Conservation (phyloP, 64 coral and sea anemone species). For the Montipora sp. region DNA sequence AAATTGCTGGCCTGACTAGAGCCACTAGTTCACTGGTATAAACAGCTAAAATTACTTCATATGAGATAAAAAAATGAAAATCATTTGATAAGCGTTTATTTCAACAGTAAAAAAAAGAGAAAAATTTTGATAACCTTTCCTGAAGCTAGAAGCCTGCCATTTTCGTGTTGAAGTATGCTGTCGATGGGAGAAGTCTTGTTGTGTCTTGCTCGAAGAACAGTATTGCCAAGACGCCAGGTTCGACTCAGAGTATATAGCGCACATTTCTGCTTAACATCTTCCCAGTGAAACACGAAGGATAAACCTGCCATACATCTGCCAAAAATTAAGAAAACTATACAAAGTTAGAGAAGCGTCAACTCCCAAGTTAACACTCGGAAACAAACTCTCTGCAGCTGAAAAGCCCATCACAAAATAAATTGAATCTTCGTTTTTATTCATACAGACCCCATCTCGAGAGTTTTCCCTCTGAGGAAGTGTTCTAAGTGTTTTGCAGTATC, state of each 20-base stretch:
- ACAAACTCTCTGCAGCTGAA: neutral
- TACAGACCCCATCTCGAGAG: slow-evolving; percentile 76
- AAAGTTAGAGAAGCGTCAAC: neutral
- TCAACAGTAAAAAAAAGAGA: neutral
- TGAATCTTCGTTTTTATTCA: neutral
- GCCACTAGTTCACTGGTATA: too few species aligned
- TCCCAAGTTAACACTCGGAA: neutral
- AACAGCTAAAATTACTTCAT: too few species aligned
- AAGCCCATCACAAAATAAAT: too few species aligned
- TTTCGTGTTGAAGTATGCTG: slow-evolving; percentile 74
- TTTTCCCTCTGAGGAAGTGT: slow-evolving; percentile 66
- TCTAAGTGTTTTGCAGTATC: slow-evolving; percentile 75
- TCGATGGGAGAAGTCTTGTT: slow-evolving; percentile 73
- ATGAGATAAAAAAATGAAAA: too few species aligned
- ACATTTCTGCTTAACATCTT: slow-evolving; percentile 62
- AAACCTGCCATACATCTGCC: slow-evolving; percentile 77
- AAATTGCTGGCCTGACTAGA: too few species aligned
- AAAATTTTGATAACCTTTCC: slow-evolving; percentile 72
- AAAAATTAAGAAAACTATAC: neutral
- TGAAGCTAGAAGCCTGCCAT: slow-evolving; percentile 74
- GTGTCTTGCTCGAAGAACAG: slow-evolving; percentile 79
- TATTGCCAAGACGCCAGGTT: slow-evolving; percentile 78
- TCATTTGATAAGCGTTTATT: too few species aligned
- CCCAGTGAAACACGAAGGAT: slow-evolving; percentile 34
- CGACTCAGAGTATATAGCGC: slow-evolving; percentile 77